Conservation (phyloP, 35 echinoderm and acorn worm genomes). For the Lytechinus pictus region DNA sequence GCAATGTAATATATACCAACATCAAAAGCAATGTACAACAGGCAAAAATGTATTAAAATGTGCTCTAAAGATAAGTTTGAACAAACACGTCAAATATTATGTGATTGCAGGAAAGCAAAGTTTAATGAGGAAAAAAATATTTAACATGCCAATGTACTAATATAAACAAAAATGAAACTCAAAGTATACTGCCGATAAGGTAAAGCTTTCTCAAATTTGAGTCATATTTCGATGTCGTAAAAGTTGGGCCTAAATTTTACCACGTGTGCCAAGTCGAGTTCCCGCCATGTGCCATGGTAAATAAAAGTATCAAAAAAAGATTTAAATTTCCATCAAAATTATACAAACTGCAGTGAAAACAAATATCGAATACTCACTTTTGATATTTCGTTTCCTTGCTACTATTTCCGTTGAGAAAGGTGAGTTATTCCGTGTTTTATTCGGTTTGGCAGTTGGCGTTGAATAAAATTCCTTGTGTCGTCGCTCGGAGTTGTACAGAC, state of each 20-base stretch:
- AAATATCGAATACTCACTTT: background rate
- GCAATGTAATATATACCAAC: no score
- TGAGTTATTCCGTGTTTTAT: background rate
- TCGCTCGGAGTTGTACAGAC: background rate
- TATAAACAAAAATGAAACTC: background rate
- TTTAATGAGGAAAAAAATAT: no score
- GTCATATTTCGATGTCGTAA: background rate
- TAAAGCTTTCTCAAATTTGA: background rate
- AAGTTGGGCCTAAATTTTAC: background rate
- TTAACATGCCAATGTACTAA: background rate
- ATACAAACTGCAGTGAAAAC: background rate
- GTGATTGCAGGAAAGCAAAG: background rate
- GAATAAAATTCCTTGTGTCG: background rate
- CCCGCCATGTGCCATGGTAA: background rate
- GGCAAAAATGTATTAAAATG: no score
- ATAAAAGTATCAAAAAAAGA: background rate
- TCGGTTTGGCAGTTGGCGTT: background rate
- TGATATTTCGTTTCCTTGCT: background rate
- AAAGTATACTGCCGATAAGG: background rate
- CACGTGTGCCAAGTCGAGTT: background rate
- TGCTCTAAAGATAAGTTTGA: background rate
- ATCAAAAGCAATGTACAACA: no score
- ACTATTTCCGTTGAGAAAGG: background rate
- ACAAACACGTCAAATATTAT: background rate
- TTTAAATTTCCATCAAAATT: background rate